Percentiles rank a stretch among this genome's conserved stretches.
Conservation (phyloP, 2,797 vertebrate species). For the Acomys russatus region DNA sequence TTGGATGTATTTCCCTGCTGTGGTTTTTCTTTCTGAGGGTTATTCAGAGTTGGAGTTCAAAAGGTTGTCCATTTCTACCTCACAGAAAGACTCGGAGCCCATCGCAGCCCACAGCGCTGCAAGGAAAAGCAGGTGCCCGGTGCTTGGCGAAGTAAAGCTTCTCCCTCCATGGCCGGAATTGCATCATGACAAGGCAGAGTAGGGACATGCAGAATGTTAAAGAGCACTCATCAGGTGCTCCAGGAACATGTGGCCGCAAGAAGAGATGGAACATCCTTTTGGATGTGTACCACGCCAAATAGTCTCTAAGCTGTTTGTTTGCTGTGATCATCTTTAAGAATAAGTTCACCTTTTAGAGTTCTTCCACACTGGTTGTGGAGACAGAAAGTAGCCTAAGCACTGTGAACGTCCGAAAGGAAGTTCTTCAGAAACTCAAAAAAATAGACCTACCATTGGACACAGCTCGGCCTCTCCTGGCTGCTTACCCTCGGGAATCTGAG, state of each 20-base stretch:
- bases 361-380: not conserved
- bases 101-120: not conserved
- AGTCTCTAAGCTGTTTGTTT: not conserved
- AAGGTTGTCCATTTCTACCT: not conserved
- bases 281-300: not conserved
- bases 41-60: slow-evolving; percentile 20
- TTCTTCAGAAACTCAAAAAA: not conserved
- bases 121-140: not conserved
- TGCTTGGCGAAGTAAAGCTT: not conserved
- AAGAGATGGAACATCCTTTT: not conserved
- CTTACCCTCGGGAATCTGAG: not conserved
- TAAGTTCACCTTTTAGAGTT: not conserved
- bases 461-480: not conserved
- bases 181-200: not conserved
- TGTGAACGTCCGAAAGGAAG: not conserved
- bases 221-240: not conserved
- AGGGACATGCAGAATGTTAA: not conserved
- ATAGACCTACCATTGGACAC: not conserved
- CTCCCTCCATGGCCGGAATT: not conserved
- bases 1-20: slow-evolving; percentile 30
- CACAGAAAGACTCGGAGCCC: accelerated
- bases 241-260: not conserved
- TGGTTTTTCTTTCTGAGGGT: not conserved
- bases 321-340: not conserved
- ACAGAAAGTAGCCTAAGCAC: not conserved